These are phyloP conservation scores for Macquaria australasica DNA, from an alignment of 2,113 vertebrate genomes.

Conservation along the genomic window DNA sequence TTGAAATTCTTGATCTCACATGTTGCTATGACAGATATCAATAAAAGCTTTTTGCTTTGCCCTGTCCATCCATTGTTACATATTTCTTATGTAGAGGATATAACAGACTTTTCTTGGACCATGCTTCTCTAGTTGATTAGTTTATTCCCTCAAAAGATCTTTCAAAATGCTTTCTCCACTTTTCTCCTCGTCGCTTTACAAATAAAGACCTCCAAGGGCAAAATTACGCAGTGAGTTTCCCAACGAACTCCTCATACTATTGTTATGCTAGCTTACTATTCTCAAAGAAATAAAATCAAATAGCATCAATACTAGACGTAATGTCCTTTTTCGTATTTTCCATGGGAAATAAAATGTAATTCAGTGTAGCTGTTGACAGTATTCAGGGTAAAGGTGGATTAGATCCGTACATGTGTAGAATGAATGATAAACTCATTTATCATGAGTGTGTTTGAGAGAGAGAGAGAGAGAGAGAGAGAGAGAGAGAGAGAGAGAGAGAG, in stretches of 20 bases:
- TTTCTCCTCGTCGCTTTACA: not conserved
- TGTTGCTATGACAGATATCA: not conserved
- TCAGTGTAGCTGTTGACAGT: slow-evolving; percentile 9
- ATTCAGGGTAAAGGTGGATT: slow-evolving; percentile 1
- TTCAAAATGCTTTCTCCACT: not conserved
- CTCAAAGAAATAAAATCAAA: not conserved
- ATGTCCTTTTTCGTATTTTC: not conserved
- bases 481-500: not conserved
- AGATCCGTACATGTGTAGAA: slow-evolving; percentile 8
- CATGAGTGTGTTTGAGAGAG: not conserved
- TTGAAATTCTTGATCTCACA: not conserved
- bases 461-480: not conserved
- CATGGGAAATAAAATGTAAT: not conserved
- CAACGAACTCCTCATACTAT: too few species aligned
- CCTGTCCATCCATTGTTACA: not conserved
- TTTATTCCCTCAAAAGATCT: not conserved
- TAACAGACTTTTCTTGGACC: not conserved
- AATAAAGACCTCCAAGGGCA: not conserved
- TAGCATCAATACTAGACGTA: not conserved
- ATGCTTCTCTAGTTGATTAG: not conserved
- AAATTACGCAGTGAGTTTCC: not conserved
- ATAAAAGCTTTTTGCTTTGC: not conserved
- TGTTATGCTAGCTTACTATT: not conserved
- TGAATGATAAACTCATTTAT: slow-evolving; percentile 25
- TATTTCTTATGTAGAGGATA: not conserved